Evolutionary conservation across 2,888 invertebrate genomes (phyloP).

Genomic region (Lymantria monacha): DNA sequence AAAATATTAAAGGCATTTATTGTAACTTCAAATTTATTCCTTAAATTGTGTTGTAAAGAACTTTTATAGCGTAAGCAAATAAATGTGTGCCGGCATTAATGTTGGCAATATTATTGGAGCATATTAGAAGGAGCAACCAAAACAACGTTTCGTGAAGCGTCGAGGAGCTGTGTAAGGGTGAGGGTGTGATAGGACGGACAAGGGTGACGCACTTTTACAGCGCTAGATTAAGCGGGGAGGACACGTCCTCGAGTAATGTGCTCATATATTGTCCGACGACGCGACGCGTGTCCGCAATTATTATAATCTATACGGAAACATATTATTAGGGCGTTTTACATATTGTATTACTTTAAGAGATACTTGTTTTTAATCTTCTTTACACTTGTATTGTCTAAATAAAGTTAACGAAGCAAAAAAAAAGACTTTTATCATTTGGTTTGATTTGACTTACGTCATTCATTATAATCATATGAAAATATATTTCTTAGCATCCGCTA

Average conservation of each 20-base stretch:
- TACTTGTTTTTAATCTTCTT: slow-evolving; percentile 1
- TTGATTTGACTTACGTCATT: too few relatives aligned
- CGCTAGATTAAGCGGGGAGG: slow-evolving; percentile 75
- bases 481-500: not conserved
- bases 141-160: slow-evolving; percentile 30
- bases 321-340: slow-evolving; percentile 31
- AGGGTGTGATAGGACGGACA: slow-evolving; percentile 55
- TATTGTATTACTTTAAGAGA: slow-evolving; percentile 23
- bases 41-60: not conserved
- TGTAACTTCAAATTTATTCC: not conserved
- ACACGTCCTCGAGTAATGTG: slow-evolving; percentile 80
- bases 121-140: slow-evolving; percentile 31
- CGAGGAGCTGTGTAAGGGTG: slow-evolving; percentile 33
- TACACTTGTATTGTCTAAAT: not conserved
- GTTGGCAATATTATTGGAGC: slow-evolving; percentile 27
- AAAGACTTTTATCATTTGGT: too few relatives aligned
- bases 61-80: slow-evolving; percentile 5
- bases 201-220: slow-evolving; percentile 72
- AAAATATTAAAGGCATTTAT: not conserved
- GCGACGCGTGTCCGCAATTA: slow-evolving; percentile 72
- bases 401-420: not conserved
- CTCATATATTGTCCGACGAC: slow-evolving; percentile 75
- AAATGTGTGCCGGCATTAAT: slow-evolving; percentile 9
- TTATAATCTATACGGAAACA: slow-evolving; percentile 54
- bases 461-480: too few relatives aligned